Evolutionary conservation across 2,797 vertebrate species (phyloP).

Genomic region (Coreius guichenoti): DNA sequence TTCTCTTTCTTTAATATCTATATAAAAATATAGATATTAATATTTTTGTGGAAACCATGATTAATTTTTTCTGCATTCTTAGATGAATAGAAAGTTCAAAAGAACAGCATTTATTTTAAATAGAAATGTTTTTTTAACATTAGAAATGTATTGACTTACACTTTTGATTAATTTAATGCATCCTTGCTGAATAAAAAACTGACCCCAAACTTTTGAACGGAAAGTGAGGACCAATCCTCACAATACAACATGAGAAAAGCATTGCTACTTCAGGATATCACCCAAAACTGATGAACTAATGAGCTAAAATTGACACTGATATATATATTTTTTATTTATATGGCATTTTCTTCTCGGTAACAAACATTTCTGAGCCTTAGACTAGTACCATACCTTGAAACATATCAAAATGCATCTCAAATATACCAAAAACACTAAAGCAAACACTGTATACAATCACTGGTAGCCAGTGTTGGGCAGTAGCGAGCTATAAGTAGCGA

Average conservation of each 20-base stretch:
- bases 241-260: background rate
- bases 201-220: background rate
- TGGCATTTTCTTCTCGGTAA: background rate
- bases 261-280: background rate
- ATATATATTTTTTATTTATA: background rate
- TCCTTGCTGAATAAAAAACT: too few relatives aligned
- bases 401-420: slow-evolving; percentile 2
- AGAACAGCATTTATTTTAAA: too few relatives aligned
- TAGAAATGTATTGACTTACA: background rate
- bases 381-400: background rate
- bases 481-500: too few relatives aligned
- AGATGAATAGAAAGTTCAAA: too few relatives aligned
- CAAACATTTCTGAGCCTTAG: background rate
- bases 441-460: slow-evolving; percentile 7
- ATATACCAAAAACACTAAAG: background rate
- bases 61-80: background rate
- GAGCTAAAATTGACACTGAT: too few relatives aligned
- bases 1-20: too few relatives aligned
- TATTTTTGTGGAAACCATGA: background rate
- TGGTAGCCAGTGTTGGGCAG: too few relatives aligned
- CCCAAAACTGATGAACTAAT: background rate
- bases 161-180: background rate
- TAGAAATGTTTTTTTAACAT: too few relatives aligned
- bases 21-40: too few relatives aligned
- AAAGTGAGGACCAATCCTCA: background rate